Evolutionary conservation across 1,140 invertebrate genomes (phyloP).

Genomic region (Eupristina koningsbergeri): DNA sequence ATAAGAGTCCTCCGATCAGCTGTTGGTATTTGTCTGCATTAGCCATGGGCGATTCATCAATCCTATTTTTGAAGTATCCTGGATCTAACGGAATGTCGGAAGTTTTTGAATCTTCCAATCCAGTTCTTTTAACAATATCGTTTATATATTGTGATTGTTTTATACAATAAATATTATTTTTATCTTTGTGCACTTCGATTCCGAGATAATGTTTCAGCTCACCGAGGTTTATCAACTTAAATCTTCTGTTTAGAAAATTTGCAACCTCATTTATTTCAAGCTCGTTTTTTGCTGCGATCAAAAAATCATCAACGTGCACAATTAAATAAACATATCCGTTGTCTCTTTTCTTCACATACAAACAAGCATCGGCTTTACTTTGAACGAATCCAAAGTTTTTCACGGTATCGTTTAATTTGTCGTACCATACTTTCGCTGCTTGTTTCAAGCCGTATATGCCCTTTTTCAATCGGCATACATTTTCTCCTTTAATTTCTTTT

Average conservation of each 20-base stretch:
- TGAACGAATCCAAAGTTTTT: too few species aligned
- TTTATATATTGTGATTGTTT: too few species aligned
- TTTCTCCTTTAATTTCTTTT: neutral
- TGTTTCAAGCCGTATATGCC: neutral
- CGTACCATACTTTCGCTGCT: neutral
- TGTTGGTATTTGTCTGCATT: neutral
- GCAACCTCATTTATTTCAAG: neutral
- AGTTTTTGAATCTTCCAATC: neutral
- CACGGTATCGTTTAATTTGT: slow-evolving; percentile 21
- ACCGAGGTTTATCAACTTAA: neutral
- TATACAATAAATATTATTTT: neutral
- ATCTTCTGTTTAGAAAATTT: neutral
- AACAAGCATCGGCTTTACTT: too few species aligned
- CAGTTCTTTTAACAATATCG: neutral
- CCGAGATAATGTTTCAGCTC: neutral
- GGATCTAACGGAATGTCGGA: neutral
- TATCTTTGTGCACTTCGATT: neutral
- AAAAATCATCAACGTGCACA: neutral
- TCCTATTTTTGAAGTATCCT: neutral
- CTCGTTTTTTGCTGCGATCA: neutral
- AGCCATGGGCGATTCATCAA: neutral
- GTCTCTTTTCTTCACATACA: too few species aligned
- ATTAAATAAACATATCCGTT: neutral
- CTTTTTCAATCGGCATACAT: neutral
- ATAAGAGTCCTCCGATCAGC: neutral